Conservation (phyloP, 2,797 vertebrate genomes). For the Syncerus caffer region DNA sequence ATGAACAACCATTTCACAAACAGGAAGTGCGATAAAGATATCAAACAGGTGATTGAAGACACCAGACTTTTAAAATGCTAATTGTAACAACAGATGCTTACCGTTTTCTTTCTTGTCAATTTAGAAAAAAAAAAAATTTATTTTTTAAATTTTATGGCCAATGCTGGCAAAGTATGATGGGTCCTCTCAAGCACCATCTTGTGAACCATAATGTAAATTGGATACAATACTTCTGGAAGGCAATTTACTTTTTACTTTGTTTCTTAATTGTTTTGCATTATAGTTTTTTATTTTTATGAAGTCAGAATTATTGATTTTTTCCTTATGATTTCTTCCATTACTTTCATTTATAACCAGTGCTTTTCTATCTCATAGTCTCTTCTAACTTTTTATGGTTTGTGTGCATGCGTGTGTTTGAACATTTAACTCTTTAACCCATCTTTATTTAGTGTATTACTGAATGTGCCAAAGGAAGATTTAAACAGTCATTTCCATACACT, state of each 20-base stretch:
- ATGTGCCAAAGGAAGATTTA: not conserved
- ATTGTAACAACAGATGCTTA: not conserved
- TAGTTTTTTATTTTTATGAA: not conserved
- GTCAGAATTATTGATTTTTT: not conserved
- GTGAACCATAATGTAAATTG: not conserved
- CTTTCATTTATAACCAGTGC: not conserved
- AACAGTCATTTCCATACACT: not conserved
- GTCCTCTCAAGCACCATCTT: not conserved
- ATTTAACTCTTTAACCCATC: not conserved
- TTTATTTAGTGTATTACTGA: not conserved
- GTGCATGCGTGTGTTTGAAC: not conserved
- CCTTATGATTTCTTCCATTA: not conserved
- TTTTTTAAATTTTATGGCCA: not conserved
- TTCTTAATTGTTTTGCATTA: not conserved
- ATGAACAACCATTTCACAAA: not conserved
- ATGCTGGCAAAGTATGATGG: not conserved
- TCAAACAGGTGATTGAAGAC: not conserved
- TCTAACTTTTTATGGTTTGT: not conserved
- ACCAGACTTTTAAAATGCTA: not conserved
- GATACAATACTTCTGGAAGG: not conserved
- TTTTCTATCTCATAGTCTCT: not conserved
- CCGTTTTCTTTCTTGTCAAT: not conserved
- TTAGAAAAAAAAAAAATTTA: not conserved
- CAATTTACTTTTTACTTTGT: slow-evolving; percentile 8
- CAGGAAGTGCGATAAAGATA: not conserved